These are phyloP conservation scores for Diabrotica balteata DNA, from an alignment of 2,888 invertebrate genomes.

Conservation along the genomic window DNA sequence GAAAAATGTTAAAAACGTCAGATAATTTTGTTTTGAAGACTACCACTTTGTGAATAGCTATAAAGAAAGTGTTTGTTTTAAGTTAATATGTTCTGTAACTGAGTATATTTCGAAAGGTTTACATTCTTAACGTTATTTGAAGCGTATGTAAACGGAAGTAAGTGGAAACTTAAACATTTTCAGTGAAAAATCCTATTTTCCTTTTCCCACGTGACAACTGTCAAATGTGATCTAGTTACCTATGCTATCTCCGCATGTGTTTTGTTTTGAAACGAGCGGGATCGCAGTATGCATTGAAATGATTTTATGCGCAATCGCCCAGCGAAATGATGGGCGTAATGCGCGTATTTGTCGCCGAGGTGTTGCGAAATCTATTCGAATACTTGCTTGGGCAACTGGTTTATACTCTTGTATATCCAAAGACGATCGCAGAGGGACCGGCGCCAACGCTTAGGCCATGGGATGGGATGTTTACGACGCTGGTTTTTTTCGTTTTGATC, in stretches of 20 bases:
- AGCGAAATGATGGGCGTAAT: constrained; percentile 43
- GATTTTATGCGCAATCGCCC: constrained; percentile 59
- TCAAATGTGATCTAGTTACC: constrained; percentile 61
- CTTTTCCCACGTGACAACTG: constrained; percentile 59
- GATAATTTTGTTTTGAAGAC: no score
- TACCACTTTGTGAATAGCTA: no score
- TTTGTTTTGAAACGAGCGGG: constrained; percentile 63
- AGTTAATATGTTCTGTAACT: no score
- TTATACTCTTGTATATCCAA: constrained; percentile 56
- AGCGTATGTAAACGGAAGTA: no score
- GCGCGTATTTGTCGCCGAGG: background rate
- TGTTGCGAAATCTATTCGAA: constrained; percentile 29
- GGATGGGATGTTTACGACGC: constrained; percentile 54
- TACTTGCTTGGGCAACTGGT: constrained; percentile 37
- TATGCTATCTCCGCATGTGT: constrained; percentile 61
- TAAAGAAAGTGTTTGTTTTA: no score
- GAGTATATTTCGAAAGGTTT: no score
- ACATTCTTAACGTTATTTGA: no score
- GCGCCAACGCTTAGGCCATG: constrained; percentile 57
- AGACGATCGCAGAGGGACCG: constrained; percentile 55
- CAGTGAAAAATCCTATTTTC: constrained; percentile 47
- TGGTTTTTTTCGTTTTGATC: constrained; percentile 28
- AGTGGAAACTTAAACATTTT: constrained; percentile 38
- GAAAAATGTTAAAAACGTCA: no score
- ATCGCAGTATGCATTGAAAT: constrained; percentile 61